Percentiles rank a stretch among this genome's conserved stretches.
These are phyloP conservation scores for Helleia helle DNA, from an alignment of 2,888 invertebrate genomes.

Conservation along the genomic window DNA sequence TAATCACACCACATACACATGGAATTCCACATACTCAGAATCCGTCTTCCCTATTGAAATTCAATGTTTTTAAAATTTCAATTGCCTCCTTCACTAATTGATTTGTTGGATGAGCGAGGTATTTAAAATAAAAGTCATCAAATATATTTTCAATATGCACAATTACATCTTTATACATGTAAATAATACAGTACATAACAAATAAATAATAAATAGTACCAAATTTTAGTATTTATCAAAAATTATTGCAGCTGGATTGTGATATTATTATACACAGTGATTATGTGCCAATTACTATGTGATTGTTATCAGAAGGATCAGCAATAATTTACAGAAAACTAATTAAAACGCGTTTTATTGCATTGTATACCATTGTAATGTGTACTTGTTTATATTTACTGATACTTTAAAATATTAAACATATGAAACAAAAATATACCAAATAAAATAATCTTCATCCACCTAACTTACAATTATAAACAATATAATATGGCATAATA, in stretches of 20 bases:
- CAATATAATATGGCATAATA: conserved; percentile 70
- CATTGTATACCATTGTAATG: conserved; percentile 3
- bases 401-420: conserved; percentile 9
- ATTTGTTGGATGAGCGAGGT: conserved; percentile 63
- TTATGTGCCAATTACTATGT: conserved; percentile 57
- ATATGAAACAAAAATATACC: conserved; percentile 28
- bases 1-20: no score
- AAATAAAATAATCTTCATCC: conserved; percentile 51
- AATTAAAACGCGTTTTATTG: conserved; percentile 7
- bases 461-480: conserved; percentile 66
- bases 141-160: conserved; percentile 73
- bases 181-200: conserved; percentile 73
- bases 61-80: no score
- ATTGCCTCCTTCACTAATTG: no score
- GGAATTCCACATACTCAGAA: no score
- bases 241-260: conserved; percentile 58
- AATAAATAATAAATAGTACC: conserved; percentile 73
- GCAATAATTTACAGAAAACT: conserved; percentile 9
- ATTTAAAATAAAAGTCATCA: conserved; percentile 68
- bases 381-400: conserved; percentile 2
- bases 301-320: conserved; percentile 27
- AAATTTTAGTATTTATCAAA: conserved; percentile 62
- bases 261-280: conserved; percentile 62
- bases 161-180: conserved; percentile 72
- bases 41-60: no score